Evolutionary conservation across 64 coral and sea anemone genomes (phyloP).

Genomic region (Trachythela sp.): DNA sequence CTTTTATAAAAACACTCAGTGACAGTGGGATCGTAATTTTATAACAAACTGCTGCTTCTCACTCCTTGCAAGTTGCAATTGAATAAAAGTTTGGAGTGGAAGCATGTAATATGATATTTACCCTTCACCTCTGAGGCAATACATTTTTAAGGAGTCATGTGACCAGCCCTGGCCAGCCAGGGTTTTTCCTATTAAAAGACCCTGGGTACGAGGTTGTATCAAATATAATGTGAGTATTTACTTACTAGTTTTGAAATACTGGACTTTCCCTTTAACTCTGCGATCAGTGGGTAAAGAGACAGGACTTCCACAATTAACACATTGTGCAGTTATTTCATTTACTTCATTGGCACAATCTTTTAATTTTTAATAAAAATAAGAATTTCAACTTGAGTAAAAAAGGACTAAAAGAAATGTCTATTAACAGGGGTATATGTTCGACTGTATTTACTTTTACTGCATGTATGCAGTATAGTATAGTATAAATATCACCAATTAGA

Average conservation of each 20-base stretch:
- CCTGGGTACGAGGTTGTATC: not conserved
- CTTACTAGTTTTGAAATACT: slow-evolving; percentile 54
- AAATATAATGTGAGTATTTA: slow-evolving; percentile 13
- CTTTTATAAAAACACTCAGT: not conserved
- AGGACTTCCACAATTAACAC: slow-evolving; percentile 34
- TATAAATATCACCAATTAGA: not conserved
- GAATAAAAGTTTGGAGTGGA: too few relatives aligned
- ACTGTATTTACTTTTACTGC: too few relatives aligned
- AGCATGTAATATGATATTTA: too few relatives aligned
- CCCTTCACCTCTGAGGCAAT: too few relatives aligned
- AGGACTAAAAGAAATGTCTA: not conserved
- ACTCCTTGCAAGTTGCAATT: too few relatives aligned
- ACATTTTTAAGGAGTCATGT: too few relatives aligned
- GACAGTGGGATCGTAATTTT: too few relatives aligned
- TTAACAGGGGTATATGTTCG: too few relatives aligned
- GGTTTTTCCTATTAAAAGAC: not conserved
- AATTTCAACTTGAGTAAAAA: not conserved
- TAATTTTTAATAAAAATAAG: slow-evolving; percentile 17
- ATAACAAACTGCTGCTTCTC: too few relatives aligned
- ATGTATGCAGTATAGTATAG: too few relatives aligned
- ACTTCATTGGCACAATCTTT: slow-evolving; percentile 45
- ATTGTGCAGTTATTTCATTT: slow-evolving; percentile 44
- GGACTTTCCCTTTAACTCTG: slow-evolving; percentile 55
- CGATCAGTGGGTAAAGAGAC: slow-evolving; percentile 38
- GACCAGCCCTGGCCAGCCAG: too few relatives aligned